Base-by-base conservation (phyloP, 1,140 invertebrate species). In the Drosophila azteca region DNA sequence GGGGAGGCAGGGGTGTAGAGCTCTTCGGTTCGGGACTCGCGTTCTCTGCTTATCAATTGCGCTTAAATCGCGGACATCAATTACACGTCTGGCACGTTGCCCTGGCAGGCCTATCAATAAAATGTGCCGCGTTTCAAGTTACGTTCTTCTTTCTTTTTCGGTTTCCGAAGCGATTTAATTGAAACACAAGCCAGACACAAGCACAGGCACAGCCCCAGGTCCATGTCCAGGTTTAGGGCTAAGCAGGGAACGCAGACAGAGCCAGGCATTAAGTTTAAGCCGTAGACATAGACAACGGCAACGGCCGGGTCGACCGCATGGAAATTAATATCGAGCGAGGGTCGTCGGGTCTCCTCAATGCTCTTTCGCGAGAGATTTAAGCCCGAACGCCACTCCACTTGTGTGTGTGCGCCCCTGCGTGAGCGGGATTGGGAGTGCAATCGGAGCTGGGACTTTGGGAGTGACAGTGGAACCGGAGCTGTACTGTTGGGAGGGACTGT, bases 31-130 rank as follows among this genome's bases (percentile, higher is more conserved):
- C 57, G 57, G 55, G 52, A 54, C 59, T 52, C 53, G 4, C 17
- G 68, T 46, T 49, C 46, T 39, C 31, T 50, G 50, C 83, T 87
- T 87, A 88, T 87, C 82, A 87, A 88, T 87, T 87, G 74, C 83
- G 66, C 58, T 82, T 78, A 85, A 85, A 82, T 87, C 82, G 65
- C 74, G 74, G 82, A 78, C 81, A 85, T 87, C 82, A 87, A 85
- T 85, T 85, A 85, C 65, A 44, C 45, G 76, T 51, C 64, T 54
- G 54, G 59, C 65, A 69, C 57, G 69, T 72, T 72, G 51, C 46
- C 67, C 50, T 58, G 65, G 44, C 57, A 66, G 53, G 49, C 80
- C 52, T 82, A 87, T 87, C 78, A 70, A 82, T 79, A 88, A 82
- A 76, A 75, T 87, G 63, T 63, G 63, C 31, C 75, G 59, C 74